These are phyloP conservation scores for Drosophila hawaiiensis DNA, from an alignment of 2,888 invertebrate genomes.

Conservation along the genomic window DNA sequence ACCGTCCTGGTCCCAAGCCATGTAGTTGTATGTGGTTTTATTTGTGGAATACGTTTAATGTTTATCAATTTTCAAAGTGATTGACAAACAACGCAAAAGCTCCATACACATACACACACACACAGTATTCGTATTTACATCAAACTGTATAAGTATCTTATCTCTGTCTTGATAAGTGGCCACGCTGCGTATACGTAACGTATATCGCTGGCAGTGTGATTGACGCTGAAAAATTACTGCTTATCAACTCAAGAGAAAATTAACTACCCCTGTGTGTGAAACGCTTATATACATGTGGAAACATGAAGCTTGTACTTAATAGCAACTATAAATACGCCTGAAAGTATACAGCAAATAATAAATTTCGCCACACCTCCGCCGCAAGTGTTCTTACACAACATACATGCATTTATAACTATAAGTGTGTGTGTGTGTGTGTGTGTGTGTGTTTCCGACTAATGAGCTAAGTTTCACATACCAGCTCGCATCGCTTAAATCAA, in stretches of 20 bases:
- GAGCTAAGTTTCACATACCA: conserved; percentile 44
- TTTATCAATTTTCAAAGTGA: conserved; percentile 13
- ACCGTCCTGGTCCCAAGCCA: background rate
- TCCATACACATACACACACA: background rate
- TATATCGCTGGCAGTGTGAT: conserved; percentile 16
- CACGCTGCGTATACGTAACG: conserved; percentile 40
- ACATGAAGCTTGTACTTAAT: conserved; percentile 26
- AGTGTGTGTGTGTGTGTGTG: conserved; percentile 2
- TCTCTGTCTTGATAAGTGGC: conserved; percentile 1
- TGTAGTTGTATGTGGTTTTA: background rate
- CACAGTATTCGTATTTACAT: conserved; percentile 5
- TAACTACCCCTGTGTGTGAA: conserved; percentile 24
- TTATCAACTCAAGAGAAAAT: conserved; percentile 40
- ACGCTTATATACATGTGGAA: background rate
- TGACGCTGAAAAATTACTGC: conserved; percentile 49
- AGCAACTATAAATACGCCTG: conserved; percentile 25
- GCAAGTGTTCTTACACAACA: conserved; percentile 16
- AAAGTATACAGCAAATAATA: conserved; percentile 51
- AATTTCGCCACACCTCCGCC: conserved; percentile 35
- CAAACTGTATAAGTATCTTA: conserved; percentile 6
- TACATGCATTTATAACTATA: background rate
- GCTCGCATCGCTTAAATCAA: conserved; percentile 63
- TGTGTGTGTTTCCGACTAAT: conserved; percentile 30
- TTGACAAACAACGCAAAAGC: background rate
- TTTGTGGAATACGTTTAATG: background rate